Conservation (phyloP, 2,888 invertebrate species). For the Tenodera sinensis region DNA sequence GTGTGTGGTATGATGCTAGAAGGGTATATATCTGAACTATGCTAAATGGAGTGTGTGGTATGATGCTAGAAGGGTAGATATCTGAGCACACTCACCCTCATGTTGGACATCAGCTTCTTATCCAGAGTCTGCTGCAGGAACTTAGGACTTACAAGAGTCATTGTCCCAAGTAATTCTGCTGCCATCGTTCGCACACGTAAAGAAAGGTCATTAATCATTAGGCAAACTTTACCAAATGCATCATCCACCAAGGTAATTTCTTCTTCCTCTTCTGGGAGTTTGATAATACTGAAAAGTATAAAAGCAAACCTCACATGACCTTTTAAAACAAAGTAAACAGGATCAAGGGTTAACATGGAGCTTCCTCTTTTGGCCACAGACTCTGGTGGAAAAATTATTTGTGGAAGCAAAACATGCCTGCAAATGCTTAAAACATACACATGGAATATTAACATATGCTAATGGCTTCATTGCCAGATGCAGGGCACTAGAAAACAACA, state of each 20-base stretch:
- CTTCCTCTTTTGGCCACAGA: too few species aligned
- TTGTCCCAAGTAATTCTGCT: constrained; percentile 79
- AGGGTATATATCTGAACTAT: too few species aligned
- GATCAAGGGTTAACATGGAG: not conserved
- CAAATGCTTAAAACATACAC: too few species aligned
- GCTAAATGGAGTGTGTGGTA: too few species aligned
- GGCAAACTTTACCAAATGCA: constrained; percentile 93
- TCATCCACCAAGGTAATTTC: constrained; percentile 89
- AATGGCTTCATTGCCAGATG: too few species aligned
- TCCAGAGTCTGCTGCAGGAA: constrained; percentile 95
- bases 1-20: too few species aligned
- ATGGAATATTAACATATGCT: too few species aligned
- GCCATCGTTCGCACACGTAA: constrained; percentile 83
- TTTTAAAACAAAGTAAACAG: constrained; percentile 8
- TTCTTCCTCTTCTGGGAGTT: constrained; percentile 70
- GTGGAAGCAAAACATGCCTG: too few species aligned
- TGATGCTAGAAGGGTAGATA: too few species aligned
- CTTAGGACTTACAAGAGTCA: constrained; percentile 80
- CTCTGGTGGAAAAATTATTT: too few species aligned
- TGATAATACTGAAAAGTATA: constrained; percentile 56
- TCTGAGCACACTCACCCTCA: constrained; percentile 61
- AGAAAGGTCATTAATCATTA: constrained; percentile 87
- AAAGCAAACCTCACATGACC: not conserved
- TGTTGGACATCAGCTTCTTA: constrained; percentile 95
- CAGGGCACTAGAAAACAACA: too few species aligned